Evolutionary conservation across 2,797 vertebrate species (phyloP).

Genomic region (Propithecus deckenii): DNA sequence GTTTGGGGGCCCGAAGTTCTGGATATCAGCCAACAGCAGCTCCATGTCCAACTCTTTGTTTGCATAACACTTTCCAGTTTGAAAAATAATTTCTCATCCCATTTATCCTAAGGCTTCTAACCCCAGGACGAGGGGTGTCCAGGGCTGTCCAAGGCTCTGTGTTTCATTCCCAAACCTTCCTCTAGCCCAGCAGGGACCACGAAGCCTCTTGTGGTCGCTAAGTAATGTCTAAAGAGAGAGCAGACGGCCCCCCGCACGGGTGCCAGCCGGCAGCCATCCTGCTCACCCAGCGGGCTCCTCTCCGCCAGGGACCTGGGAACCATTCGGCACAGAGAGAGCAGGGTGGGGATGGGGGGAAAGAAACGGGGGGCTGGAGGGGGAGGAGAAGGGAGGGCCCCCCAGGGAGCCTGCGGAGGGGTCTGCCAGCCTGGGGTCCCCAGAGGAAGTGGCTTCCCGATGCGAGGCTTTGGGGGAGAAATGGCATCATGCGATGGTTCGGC

Average conservation of each 20-base stretch:
- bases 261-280: rapidly evolving
- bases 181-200: neutral
- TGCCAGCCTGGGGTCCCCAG: neutral
- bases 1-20: neutral
- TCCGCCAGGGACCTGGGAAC: neutral
- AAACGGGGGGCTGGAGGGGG: rapidly evolving
- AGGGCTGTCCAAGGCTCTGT: rapidly evolving
- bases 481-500: rapidly evolving
- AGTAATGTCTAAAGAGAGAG: neutral
- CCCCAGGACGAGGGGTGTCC: neutral
- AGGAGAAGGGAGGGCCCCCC: too few species aligned
- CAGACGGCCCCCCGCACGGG: rapidly evolving
- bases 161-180: neutral
- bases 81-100: neutral
- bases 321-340: neutral
- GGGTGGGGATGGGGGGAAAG: too few species aligned
- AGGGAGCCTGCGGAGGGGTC: neutral
- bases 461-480: neutral
- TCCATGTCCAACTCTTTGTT: neutral
- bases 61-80: neutral
- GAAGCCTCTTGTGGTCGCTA: too few species aligned
- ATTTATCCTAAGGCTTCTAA: neutral
- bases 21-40: neutral
- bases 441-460: rapidly evolving
- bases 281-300: neutral